Evolutionary conservation across 2,888 invertebrate species (phyloP).

Genomic region (Acheta domesticus): DNA sequence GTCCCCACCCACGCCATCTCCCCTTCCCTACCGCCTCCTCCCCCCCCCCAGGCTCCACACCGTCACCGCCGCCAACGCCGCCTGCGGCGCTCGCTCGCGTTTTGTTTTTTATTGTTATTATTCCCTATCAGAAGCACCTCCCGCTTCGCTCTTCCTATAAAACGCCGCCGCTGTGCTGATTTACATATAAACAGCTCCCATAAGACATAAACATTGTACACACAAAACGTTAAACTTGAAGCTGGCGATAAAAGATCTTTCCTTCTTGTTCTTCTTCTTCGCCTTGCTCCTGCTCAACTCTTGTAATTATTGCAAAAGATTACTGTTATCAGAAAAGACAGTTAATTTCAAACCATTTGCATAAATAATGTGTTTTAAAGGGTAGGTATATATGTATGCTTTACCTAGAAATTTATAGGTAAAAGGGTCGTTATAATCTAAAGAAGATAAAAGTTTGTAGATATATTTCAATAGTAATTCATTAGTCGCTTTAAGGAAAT

Average conservation of each 20-base stretch:
- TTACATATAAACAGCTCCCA: constrained; percentile 18
- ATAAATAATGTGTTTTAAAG: constrained; percentile 18
- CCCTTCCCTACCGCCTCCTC: neutral
- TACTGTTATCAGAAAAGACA: constrained; percentile 18
- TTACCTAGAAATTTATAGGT: constrained; percentile 18
- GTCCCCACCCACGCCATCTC: neutral
- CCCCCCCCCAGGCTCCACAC: neutral
- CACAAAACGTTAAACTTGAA: constrained; percentile 18
- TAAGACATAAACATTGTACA: constrained; percentile 18
- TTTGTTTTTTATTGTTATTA: constrained; percentile 18
- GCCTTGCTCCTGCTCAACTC: neutral
- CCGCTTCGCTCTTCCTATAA: neutral
- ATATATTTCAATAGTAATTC: constrained; percentile 18
- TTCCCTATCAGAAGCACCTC: constrained; percentile 18
- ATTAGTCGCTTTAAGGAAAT: neutral
- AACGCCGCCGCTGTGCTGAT: neutral
- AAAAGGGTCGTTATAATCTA: constrained; percentile 7
- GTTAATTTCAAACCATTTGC: constrained; percentile 18
- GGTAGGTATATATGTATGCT: constrained; percentile 5
- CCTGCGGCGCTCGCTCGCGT: neutral
- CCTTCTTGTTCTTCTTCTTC: neutral
- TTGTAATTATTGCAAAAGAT: constrained; percentile 18
- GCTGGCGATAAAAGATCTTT: constrained; percentile 11
- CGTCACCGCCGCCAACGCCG: neutral
- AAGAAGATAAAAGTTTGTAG: constrained; percentile 18